A percentile compares a stretch with the other conserved stretches of the same genome.
Evolutionary conservation across 1,140 invertebrate genomes (phyloP).

Genomic region (Lutraria rhynchaena): DNA sequence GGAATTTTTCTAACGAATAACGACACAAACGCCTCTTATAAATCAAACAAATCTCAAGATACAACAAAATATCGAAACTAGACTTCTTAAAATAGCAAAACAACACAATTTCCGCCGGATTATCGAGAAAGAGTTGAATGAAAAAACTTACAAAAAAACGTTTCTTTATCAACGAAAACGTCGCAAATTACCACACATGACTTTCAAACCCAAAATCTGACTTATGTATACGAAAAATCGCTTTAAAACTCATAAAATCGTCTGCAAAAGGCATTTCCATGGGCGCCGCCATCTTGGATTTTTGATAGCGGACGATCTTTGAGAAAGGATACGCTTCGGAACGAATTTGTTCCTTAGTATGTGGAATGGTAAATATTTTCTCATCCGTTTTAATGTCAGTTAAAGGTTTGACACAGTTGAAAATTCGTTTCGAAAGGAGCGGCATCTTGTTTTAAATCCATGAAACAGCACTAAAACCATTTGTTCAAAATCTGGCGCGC

Average conservation of each 20-base stretch:
- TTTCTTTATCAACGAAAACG: too few species aligned
- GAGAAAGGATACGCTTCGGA: conserved; percentile 80
- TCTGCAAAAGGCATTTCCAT: conserved; percentile 55
- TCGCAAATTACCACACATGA: too few species aligned
- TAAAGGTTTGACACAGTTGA: conserved; percentile 70
- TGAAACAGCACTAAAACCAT: conserved; percentile 64
- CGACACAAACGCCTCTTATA: too few species aligned
- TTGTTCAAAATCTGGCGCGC: conserved; percentile 80
- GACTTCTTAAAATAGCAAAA: too few species aligned
- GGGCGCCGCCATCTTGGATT: conserved; percentile 79
- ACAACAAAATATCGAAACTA: too few species aligned
- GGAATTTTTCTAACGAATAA: too few species aligned
- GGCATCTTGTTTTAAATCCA: conserved; percentile 74
- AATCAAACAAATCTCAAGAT: too few species aligned
- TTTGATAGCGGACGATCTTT: conserved; percentile 59
- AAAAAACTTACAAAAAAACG: too few species aligned
- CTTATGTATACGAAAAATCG: not conserved
- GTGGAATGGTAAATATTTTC: conserved; percentile 75
- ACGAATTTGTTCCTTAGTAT: conserved; percentile 80
- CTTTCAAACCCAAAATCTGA: too few species aligned
- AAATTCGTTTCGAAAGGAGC: conserved; percentile 77
- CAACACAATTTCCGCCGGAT: not conserved
- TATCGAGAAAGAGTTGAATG: conserved; percentile 19
- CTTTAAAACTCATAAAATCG: too few species aligned
- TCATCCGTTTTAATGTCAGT: conserved; percentile 72